Evolutionary conservation across 2,888 invertebrate species (phyloP).

Genomic region (Folsomia candida): DNA sequence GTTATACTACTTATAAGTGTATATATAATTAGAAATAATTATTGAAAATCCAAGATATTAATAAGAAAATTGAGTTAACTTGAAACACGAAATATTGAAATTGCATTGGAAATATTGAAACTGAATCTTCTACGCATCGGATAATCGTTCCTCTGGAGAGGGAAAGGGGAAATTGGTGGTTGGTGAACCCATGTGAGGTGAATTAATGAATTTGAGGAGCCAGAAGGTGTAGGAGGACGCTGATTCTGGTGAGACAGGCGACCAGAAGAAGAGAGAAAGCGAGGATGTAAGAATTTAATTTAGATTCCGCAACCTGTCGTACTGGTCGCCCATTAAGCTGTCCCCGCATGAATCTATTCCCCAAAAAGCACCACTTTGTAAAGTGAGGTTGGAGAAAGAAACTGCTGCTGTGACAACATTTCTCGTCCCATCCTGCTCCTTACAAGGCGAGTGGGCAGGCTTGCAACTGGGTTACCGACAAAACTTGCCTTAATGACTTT

Average conservation of each 20-base stretch:
- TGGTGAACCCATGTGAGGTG: no score
- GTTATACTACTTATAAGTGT: no score
- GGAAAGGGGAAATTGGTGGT: no score
- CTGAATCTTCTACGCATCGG: no score
- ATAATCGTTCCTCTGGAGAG: no score
- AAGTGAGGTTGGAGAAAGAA: neutral
- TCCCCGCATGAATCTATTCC: constrained; percentile 9
- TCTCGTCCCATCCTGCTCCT: no score
- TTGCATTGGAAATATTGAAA: neutral
- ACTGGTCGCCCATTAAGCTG: neutral
- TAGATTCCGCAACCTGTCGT: constrained; percentile 10
- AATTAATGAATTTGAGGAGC: no score
- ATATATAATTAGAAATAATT: no score
- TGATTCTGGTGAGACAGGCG: no score
- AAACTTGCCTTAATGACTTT: constrained; percentile 3
- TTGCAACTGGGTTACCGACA: neutral
- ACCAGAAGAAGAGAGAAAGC: neutral
- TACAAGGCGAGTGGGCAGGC: neutral
- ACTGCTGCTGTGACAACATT: neutral
- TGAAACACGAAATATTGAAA: neutral
- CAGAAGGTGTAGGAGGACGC: no score
- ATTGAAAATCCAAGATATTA: no score
- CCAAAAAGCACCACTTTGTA: neutral
- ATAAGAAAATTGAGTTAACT: neutral
- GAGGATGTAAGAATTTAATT: constrained; percentile 2